phyloP scores from a whole-genome alignment of 2,113 vertebrate species.

The Entomyzon cyanotis region DNA sequence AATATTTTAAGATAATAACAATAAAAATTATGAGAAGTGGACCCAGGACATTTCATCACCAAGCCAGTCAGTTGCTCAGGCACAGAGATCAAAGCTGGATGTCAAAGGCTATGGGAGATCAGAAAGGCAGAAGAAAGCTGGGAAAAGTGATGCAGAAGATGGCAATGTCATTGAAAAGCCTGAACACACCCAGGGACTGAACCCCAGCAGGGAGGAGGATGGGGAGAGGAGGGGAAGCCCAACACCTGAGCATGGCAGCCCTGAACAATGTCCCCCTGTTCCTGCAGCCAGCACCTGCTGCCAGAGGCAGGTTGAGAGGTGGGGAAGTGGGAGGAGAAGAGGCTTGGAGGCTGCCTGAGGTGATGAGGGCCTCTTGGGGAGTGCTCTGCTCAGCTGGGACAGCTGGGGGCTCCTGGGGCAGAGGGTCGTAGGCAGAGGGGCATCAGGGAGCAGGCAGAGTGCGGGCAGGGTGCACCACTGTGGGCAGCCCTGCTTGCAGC shows the following conservation, averaged over 20 bases:
- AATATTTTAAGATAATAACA: conserved; percentile 23
- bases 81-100: neutral
- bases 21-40: neutral
- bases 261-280: conserved; percentile 38
- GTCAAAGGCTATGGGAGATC: neutral
- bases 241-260: neutral
- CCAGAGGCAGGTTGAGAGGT: neutral
- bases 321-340: neutral
- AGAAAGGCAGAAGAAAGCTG: neutral
- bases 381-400: neutral
- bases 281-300: conserved; percentile 1
- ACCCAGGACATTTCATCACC: neutral
- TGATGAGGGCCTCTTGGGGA: neutral
- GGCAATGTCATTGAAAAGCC: neutral
- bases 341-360: neutral
- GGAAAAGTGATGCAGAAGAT: neutral
- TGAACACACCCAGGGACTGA: neutral
- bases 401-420: neutral
- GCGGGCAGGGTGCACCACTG: neutral
- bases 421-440: too few relatives aligned
- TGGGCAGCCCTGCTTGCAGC: neutral
- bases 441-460: neutral
- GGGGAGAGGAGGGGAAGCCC: neutral
- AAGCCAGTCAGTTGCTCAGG: neutral
- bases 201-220: neutral